Base-by-base conservation (phyloP, 1,140 invertebrate genomes). In the Grapholita molesta region DNA sequence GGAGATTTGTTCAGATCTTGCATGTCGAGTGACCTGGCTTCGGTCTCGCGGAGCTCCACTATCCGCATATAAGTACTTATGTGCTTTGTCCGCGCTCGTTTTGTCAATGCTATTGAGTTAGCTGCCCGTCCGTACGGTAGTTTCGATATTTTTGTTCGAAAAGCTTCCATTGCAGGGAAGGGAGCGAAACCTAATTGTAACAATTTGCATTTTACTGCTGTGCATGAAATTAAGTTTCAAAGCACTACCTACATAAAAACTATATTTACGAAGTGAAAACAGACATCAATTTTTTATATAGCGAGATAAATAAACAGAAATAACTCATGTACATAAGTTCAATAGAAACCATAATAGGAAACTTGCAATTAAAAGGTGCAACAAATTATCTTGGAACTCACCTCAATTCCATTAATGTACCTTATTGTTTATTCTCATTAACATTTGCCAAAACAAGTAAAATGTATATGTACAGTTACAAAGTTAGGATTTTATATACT, bases 401-500 rank as follows among this genome's bases (percentile, higher is more conserved):
- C n/a, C n/a, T n/a, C n/a, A n/a, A n/a, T n/a, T n/a, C n/a, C n/a
- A n/a, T n/a, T n/a, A n/a, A n/a, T n/a, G n/a, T n/a, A n/a, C n/a
- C n/a, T n/a, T n/a, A n/a, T n/a, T n/a, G n/a, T n/a, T n/a, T n/a
- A n/a, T n/a, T n/a, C n/a, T n/a, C n/a, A n/a, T n/a, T n/a, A n/a
- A n/a, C n/a, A n/a, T n/a, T n/a, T n/a, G 12, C 2, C n/a, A 38
- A 38, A 9, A 38, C 35, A 38, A n/a, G 3, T n/a, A n/a, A n/a
- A 4, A 5, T 38, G n/a, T n/a, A 38, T n/a, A 38, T 38, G n/a
- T 38, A 5, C n/a, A n/a, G 15, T 38, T 38, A n/a, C n/a, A 38
- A 38, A n/a, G 35, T 38, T 38, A 4, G 24, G 30, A 53, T 70
- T 71, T 73, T 74, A 75, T 84, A 84, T 85, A 82, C 68, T 70